These are phyloP conservation scores for Nephrotoma guestfalica DNA, from an alignment of 2,888 invertebrate species.

Conservation along the genomic window DNA sequence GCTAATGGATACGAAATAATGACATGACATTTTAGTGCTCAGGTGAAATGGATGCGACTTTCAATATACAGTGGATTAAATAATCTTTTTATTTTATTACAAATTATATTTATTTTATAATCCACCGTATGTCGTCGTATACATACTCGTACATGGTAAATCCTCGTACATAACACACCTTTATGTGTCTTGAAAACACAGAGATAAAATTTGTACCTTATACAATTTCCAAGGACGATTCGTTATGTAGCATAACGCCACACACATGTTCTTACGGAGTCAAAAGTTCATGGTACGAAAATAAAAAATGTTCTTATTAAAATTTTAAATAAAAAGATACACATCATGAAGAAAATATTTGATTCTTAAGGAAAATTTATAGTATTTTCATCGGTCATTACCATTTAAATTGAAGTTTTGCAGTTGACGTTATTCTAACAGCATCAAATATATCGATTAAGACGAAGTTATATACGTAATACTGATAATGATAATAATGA, in stretches of 20 bases:
- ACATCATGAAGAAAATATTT: neutral
- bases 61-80: neutral
- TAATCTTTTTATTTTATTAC: neutral
- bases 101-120: too few species aligned
- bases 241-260: neutral
- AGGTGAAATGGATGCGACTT: neutral
- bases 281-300: neutral
- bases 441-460: neutral
- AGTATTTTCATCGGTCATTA: neutral
- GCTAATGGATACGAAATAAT: neutral
- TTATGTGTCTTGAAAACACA: neutral
- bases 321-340: neutral
- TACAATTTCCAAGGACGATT: neutral
- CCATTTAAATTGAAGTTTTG: neutral
- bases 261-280: neutral
- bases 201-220: neutral
- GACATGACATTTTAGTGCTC: neutral
- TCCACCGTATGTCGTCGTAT: too few species aligned
- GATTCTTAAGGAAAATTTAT: neutral
- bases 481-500: too few species aligned
- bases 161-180: neutral
- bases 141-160: too few species aligned
- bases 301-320: neutral
- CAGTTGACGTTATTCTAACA: neutral
- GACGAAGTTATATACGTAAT: neutral